Evolutionary conservation across 2,888 invertebrate genomes (phyloP).

Genomic region (Drosophila paramelanica): DNA sequence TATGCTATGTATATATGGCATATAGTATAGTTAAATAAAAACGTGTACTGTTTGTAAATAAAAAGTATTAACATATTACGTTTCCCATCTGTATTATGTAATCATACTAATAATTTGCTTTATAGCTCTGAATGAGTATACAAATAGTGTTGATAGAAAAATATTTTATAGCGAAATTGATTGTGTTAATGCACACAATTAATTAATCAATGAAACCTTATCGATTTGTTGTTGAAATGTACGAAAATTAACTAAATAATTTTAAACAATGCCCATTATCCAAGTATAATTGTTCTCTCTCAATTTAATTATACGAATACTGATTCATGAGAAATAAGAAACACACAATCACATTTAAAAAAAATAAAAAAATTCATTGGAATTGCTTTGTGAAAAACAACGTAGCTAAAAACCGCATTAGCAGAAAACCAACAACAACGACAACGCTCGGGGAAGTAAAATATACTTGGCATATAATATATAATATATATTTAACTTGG

Average conservation of each 20-base stretch:
- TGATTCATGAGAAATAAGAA: not conserved
- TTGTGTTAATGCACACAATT: not conserved
- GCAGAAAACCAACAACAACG: conserved; percentile 6
- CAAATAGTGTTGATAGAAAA: not conserved
- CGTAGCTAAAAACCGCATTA: not conserved
- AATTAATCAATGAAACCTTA: conserved; percentile 2
- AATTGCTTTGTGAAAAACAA: not conserved
- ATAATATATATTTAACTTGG: conserved; percentile 1
- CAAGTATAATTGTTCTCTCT: not conserved
- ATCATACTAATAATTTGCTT: not conserved
- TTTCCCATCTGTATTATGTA: not conserved
- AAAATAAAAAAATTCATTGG: not conserved
- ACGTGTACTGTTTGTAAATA: not conserved
- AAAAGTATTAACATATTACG: not conserved
- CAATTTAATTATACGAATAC: not conserved
- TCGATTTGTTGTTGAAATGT: not conserved
- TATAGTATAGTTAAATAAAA: not conserved
- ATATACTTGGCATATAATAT: not conserved
- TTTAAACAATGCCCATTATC: too few species aligned
- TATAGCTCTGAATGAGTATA: not conserved
- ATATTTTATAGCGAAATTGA: not conserved
- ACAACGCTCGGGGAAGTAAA: not conserved
- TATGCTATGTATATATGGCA: not conserved
- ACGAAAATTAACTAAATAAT: too few species aligned
- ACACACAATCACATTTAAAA: not conserved